Percentiles rank a stretch among this genome's conserved stretches.
phyloP scores from a whole-genome alignment of 2,888 invertebrate species.

The Scrobipalpa costella region DNA sequence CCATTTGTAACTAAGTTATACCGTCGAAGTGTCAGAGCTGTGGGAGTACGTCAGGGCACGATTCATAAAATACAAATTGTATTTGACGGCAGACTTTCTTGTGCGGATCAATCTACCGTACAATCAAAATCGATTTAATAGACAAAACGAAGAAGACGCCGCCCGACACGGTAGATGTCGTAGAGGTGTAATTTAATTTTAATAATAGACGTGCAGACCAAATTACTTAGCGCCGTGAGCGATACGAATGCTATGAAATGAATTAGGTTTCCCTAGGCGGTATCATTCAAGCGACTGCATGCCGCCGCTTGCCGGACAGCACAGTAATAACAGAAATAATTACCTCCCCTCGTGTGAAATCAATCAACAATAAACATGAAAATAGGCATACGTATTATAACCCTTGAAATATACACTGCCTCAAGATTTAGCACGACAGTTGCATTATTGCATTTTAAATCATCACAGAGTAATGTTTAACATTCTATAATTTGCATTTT shows the following conservation, averaged over 20 bases:
- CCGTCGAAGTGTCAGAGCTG: slow-evolving; percentile 19
- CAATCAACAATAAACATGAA: slow-evolving; percentile 27
- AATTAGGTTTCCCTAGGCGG: slow-evolving; percentile 59
- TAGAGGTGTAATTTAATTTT: slow-evolving; percentile 56
- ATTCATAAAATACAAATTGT: slow-evolving; percentile 27
- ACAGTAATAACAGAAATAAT: slow-evolving; percentile 50
- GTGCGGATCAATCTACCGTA: slow-evolving; percentile 9
- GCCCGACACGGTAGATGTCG: slow-evolving; percentile 17
- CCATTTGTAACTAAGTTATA: slow-evolving; percentile 43
- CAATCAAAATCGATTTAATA: slow-evolving; percentile 24
- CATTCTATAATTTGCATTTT: slow-evolving; percentile 14
- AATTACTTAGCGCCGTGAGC: slow-evolving; percentile 61
- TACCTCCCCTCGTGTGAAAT: slow-evolving; percentile 42
- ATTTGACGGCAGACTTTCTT: slow-evolving; percentile 15
- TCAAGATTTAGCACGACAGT: slow-evolving; percentile 5
- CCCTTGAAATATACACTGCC: slow-evolving; percentile 4
- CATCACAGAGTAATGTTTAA: not conserved
- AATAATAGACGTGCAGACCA: slow-evolving; percentile 61
- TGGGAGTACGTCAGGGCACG: slow-evolving; percentile 13
- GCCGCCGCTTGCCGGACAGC: slow-evolving; percentile 40
- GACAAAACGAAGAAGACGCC: slow-evolving; percentile 14
- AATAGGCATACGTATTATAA: slow-evolving; percentile 7
- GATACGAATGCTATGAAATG: slow-evolving; percentile 61
- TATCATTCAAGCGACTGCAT: slow-evolving; percentile 48
- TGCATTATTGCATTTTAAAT: slow-evolving; percentile 5